A percentile compares a stretch with the other conserved stretches of the same genome.
These are phyloP conservation scores for Gopherus flavomarginatus DNA, from an alignment of 2,113 vertebrate genomes.

Conservation along the genomic window DNA sequence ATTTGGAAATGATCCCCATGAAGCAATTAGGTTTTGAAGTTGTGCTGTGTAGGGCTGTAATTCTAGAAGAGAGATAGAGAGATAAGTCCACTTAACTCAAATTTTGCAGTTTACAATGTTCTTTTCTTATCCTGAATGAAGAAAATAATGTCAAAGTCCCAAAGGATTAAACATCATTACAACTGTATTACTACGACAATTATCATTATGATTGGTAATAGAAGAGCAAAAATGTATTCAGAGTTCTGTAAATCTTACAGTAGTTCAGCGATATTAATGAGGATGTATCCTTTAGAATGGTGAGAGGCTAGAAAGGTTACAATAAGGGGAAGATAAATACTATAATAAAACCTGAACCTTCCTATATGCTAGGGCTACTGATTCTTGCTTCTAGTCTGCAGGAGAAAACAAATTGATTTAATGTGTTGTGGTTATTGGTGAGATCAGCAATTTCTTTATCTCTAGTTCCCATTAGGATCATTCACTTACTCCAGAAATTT, in stretches of 20 bases:
- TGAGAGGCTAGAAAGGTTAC: conserved; percentile 66
- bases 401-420: conserved; percentile 39
- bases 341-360: conserved; percentile 33
- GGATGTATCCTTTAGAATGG: conserved; percentile 24
- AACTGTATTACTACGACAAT: conserved; percentile 43
- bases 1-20: conserved; percentile 15
- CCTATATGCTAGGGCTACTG: conserved; percentile 38
- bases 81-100: conserved; percentile 52
- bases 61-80: conserved; percentile 28
- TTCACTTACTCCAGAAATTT: neutral
- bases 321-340: conserved; percentile 38
- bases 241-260: conserved; percentile 37
- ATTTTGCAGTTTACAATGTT: conserved; percentile 45
- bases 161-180: conserved; percentile 40
- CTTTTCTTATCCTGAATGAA: conserved; percentile 15
- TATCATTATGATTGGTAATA: conserved; percentile 43
- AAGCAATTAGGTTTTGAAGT: conserved; percentile 50
- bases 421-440: conserved; percentile 38
- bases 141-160: conserved; percentile 54
- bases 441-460: conserved; percentile 18
- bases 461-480: neutral
- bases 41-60: conserved; percentile 10
- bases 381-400: conserved; percentile 33
- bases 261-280: conserved; percentile 24
- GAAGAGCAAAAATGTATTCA: conserved; percentile 4